Base-by-base conservation (phyloP, 2,113 vertebrate species). In the Cheirogaleus medius region DNA sequence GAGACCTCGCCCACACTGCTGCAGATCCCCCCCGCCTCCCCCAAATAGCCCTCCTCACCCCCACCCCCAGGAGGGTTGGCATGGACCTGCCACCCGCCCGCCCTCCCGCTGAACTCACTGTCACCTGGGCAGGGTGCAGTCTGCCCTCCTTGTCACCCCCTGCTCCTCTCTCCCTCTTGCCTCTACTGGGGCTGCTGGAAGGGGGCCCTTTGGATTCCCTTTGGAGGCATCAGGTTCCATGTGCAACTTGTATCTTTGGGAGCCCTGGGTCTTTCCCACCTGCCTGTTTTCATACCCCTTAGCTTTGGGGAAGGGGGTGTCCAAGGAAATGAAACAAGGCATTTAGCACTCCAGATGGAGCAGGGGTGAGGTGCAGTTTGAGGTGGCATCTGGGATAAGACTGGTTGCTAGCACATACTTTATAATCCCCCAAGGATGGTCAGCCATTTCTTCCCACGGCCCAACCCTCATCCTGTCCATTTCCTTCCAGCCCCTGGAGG, bases 1-100 rank as follows among this genome's bases (percentile, higher is more conserved):
- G 99, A 99, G 95, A 99, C 99, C 94, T 99, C 99, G 0, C 99
- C 99, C 34, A 99, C 99, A 0, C 99, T 99, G 92, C 99, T 99
- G 97, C 99, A 99, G 98, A 99, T 99, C 91, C 98, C 99, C 0
- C 98, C 99, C 71, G 99, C 96, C 10, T 97, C 95, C 47, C 96
- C 95, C 52, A 97, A 98, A 23, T 99, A 98, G 93, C 69, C 87
- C 58, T 84, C 91, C 44, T 58, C 13, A 27, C 60, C 56, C 77
- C 49, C 32, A 1, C 17, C 64, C 44, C 83, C 6, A 4, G 63
- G 49, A 92, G 91, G 92, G 80, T 15, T 56, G 78, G 76, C 9
- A 1, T 18, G 56, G 39, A 47, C 97, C n/a, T 64, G 73, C 96
- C 56, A 89, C 77, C 96, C 81, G 74, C 64, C 27, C 87, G 68